Evolutionary conservation across 2,113 vertebrate genomes (phyloP).

Genomic region (Nicator chloris): DNA sequence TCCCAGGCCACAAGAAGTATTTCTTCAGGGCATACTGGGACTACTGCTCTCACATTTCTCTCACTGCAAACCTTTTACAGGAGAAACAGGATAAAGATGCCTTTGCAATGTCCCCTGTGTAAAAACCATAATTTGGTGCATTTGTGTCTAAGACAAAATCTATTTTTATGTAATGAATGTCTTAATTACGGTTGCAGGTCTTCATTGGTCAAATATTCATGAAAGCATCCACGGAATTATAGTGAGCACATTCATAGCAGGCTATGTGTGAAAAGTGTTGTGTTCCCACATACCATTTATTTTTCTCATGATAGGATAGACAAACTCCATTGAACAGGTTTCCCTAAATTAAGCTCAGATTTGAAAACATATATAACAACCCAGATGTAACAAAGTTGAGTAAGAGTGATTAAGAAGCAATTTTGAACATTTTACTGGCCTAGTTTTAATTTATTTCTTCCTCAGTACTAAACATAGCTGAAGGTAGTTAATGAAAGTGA

Average conservation of each 20-base stretch:
- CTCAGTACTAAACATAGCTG: constrained; percentile 18
- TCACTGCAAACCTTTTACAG: background rate
- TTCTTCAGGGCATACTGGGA: background rate
- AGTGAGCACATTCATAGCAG: background rate
- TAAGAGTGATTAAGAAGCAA: constrained; percentile 41
- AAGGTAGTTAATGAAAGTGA: constrained; percentile 41
- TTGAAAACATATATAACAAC: background rate
- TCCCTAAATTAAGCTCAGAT: background rate
- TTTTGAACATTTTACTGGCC: constrained; percentile 42
- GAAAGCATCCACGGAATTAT: background rate
- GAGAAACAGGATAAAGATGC: background rate
- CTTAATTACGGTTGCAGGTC: background rate
- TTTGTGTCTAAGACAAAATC: background rate
- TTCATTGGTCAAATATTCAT: background rate
- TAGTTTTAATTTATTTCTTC: constrained; percentile 46
- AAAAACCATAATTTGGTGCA: constrained; percentile 19
- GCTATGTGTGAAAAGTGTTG: background rate
- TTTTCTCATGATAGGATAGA: background rate
- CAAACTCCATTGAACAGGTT: background rate
- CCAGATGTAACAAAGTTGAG: constrained; percentile 44
- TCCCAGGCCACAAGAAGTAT: background rate
- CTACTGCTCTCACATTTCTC: background rate
- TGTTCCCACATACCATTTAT: background rate
- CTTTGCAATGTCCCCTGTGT: background rate
- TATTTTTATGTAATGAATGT: constrained; percentile 39